A percentile compares a stretch with the other conserved stretches of the same genome.
Evolutionary conservation across 2,113 vertebrate species (phyloP).

Genomic region (Lagopus muta): DNA sequence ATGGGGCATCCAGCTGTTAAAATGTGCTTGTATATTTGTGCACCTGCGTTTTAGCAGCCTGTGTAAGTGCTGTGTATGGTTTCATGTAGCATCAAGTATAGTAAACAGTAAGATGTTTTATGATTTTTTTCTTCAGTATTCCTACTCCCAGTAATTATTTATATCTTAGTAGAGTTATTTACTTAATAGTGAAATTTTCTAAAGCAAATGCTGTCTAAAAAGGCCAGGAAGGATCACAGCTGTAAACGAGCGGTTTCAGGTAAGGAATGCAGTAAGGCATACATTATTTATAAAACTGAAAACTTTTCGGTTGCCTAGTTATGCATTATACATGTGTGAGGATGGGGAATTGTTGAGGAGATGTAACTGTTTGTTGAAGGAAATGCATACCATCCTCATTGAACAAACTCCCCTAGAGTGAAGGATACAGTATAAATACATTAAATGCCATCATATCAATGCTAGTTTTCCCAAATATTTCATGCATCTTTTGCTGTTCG

Average conservation of each 20-base stretch:
- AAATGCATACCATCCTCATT: neutral
- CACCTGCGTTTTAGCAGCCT: neutral
- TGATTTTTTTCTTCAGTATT: neutral
- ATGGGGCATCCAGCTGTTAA: neutral
- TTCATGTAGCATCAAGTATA: neutral
- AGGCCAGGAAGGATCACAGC: neutral
- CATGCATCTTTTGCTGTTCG: neutral
- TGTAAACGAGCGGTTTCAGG: neutral
- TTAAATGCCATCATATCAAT: neutral
- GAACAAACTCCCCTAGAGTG: neutral
- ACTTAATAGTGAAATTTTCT: neutral
- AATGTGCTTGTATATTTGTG: neutral
- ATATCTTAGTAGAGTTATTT: neutral
- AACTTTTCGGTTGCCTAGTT: neutral
- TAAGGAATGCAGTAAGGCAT: neutral
- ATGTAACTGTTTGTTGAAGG: neutral
- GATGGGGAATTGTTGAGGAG: neutral
- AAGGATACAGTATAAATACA: neutral
- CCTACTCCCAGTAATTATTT: neutral
- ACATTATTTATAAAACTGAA: neutral
- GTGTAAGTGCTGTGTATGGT: neutral
- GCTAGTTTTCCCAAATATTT: neutral
- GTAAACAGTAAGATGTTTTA: neutral
- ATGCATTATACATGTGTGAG: neutral
- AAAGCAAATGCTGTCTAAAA: neutral